A percentile compares a stretch with the other conserved stretches of the same genome.
Evolutionary conservation across 2,113 vertebrate species (phyloP).

Genomic region (Papio anubis): DNA sequence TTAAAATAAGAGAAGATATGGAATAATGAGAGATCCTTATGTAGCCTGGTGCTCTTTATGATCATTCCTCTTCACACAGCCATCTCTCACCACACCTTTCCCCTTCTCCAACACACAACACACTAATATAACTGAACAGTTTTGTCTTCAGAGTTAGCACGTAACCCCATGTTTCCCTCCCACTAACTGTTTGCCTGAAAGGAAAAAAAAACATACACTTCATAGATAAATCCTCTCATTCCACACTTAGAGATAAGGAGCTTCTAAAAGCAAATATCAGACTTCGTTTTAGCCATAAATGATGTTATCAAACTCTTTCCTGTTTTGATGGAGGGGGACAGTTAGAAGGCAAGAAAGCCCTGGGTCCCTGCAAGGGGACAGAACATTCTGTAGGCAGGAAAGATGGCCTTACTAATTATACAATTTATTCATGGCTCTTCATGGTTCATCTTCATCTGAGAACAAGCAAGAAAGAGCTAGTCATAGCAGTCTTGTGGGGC

Average conservation of each 20-base stretch:
- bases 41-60: not conserved
- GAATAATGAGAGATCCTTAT: not conserved
- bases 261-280: constrained; percentile 31
- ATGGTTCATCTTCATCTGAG: not conserved
- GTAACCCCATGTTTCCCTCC: not conserved
- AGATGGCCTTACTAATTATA: not conserved
- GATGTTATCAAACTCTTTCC: constrained; percentile 39
- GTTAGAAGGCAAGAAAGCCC: not conserved
- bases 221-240: constrained; percentile 35
- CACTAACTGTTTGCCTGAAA: not conserved
- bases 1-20: not conserved
- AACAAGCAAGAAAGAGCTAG: not conserved
- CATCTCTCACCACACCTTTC: not conserved
- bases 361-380: not conserved
- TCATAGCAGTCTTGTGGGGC: not conserved
- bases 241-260: constrained; percentile 37
- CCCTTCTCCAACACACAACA: too few species aligned
- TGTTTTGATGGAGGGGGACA: constrained; percentile 19
- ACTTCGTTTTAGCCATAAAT: constrained; percentile 19
- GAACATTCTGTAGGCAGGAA: not conserved
- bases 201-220: not conserved
- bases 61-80: not conserved
- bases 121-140: not conserved
- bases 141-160: not conserved
- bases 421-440: not conserved